phyloP scores from a whole-genome alignment of 2,888 invertebrate species.

The Aleiodes testaceus region DNA sequence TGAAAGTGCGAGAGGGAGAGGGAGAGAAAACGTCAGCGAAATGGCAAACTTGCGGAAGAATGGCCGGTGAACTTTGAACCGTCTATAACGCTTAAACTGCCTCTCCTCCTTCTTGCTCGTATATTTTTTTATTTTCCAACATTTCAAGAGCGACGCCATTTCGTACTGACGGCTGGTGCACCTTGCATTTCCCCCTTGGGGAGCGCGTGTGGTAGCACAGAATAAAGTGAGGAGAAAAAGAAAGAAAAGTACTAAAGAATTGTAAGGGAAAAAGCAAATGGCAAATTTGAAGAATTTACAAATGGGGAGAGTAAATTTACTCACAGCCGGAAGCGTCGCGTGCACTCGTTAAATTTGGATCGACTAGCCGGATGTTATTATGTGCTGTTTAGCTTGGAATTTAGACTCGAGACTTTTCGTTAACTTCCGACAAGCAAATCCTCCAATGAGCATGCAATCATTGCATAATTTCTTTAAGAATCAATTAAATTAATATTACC shows the following conservation, averaged over 20 bases:
- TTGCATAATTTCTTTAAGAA: background rate
- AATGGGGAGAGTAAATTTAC: too few species aligned
- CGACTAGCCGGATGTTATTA: slow-evolving; percentile 10
- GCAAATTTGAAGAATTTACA: too few species aligned
- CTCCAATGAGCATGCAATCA: background rate
- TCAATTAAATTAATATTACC: too few species aligned
- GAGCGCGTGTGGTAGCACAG: background rate
- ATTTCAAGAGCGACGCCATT: slow-evolving; percentile 11
- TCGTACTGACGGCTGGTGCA: slow-evolving; percentile 19
- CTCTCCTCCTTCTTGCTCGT: slow-evolving; percentile 8
- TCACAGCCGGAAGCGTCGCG: slow-evolving; percentile 12
- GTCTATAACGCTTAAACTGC: slow-evolving; percentile 49
- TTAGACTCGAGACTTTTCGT: slow-evolving; percentile 11
- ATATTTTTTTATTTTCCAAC: slow-evolving; percentile 11
- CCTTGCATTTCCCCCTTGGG: slow-evolving; percentile 5
- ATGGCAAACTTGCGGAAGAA: slow-evolving; percentile 54
- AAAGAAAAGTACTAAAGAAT: background rate
- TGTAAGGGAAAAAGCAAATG: background rate
- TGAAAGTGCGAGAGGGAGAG: slow-evolving; percentile 25
- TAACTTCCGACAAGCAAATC: slow-evolving; percentile 14
- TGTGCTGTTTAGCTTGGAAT: slow-evolving; percentile 24
- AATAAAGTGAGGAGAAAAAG: background rate
- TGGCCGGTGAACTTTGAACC: slow-evolving; percentile 54
- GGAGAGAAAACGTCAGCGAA: slow-evolving; percentile 52
- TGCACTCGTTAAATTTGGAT: slow-evolving; percentile 23